Evolutionary conservation across 2,888 invertebrate species (phyloP).

Genomic region (Ophion slaviceki): DNA sequence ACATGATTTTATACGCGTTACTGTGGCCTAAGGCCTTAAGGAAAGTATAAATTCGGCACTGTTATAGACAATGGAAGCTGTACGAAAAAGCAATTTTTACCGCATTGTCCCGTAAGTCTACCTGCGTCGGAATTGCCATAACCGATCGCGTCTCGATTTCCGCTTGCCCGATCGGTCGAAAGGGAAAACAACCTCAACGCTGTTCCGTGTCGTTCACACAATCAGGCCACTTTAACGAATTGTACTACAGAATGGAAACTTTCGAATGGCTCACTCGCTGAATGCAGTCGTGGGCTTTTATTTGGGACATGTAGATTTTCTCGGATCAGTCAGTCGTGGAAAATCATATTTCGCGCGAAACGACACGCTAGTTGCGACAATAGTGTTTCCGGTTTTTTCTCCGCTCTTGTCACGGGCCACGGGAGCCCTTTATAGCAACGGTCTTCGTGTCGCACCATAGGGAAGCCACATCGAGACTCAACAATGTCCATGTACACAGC

Average conservation of each 20-base stretch:
- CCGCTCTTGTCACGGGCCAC: slow-evolving; percentile 67
- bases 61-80: neutral
- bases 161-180: slow-evolving; percentile 63
- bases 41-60: too few species aligned
- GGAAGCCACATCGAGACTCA: slow-evolving; percentile 50
- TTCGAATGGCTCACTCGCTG: neutral
- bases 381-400: slow-evolving; percentile 73
- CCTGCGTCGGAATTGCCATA: slow-evolving; percentile 76
- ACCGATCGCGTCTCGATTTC: slow-evolving; percentile 74
- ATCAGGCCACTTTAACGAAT: neutral
- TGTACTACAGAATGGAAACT: neutral
- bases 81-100: neutral
- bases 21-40: too few species aligned
- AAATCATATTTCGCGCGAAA: slow-evolving; percentile 75
- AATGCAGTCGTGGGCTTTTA: neutral
- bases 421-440: slow-evolving; percentile 20
- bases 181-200: slow-evolving; percentile 4
- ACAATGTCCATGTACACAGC: slow-evolving; percentile 59
- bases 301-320: slow-evolving; percentile 48
- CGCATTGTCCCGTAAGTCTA: slow-evolving; percentile 4
- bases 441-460: slow-evolving; percentile 10
- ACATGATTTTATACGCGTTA: too few species aligned
- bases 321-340: slow-evolving; percentile 67
- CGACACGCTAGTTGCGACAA: slow-evolving; percentile 67
- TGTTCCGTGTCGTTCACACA: slow-evolving; percentile 10